Evolutionary conservation across 2,113 vertebrate genomes (phyloP), one percentile per base, ranked within the genome.

Genomic region (Eudorcas thomsonii): DNA sequence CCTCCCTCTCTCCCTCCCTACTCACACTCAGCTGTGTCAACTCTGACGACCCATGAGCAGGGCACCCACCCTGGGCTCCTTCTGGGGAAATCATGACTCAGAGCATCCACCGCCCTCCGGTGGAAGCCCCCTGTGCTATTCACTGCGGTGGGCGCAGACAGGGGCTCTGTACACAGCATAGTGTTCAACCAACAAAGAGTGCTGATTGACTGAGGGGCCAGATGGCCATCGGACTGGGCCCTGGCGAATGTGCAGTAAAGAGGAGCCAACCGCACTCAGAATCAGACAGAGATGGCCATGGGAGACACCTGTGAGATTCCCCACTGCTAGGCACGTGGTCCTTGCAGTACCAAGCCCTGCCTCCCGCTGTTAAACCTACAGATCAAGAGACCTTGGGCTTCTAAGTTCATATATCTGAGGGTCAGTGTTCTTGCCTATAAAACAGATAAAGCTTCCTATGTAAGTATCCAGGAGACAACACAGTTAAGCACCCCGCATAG

Each of bases 21-120:
- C 82, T 96, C 86, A 90, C 43, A 43, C 88, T 88, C 81, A 19
- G 77, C 91, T 84, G 52, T 91, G 92, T 87, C 88, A 92, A 94
- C 60, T 87, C 39, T n/a, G 74, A 36, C 87, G 95, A 88, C 92
- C 91, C 81, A 17, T 12, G 33, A 71, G 60, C 50, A 14, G 88
- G 77, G 21, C 82, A 78, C 57, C 36, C 74, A n/a, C 74, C 45
- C 25, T 8, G 50, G 83, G 16, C 30, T 71, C 43, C 90, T 96
- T 74, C 84, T 48, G 54, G 26, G 33, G 45, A 30, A 74, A 30
- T 9, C 16, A 28, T 78, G 94, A 96, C 52, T 97, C 96, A 96
- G 36, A 43, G 67, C 48, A 12, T 17, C 57, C 52, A 50, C 45
- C 64, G 59, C 57, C 55, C 50, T 80, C 48, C 78, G 0, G 0